These are phyloP conservation scores for Venturia canescens DNA, from an alignment of 1,140 invertebrate genomes.

Conservation along the genomic window DNA sequence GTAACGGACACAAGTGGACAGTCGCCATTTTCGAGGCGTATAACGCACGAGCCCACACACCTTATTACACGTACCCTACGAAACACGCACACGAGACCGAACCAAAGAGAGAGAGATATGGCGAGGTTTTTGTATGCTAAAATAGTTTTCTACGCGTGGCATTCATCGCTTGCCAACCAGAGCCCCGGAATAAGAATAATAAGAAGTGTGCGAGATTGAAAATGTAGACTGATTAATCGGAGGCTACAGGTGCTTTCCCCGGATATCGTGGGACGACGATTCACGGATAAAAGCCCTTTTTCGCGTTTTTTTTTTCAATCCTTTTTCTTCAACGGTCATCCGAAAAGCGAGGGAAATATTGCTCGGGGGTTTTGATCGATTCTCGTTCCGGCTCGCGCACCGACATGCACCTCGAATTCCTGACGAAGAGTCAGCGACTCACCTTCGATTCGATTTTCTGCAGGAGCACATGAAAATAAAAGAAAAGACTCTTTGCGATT, in stretches of 20 bases:
- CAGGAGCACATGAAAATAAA: constrained; percentile 62
- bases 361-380: too few relatives aligned
- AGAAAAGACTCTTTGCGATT: constrained; percentile 38
- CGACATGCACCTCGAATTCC: background rate
- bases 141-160: constrained; percentile 67
- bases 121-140: constrained; percentile 66
- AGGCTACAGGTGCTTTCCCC: constrained; percentile 35
- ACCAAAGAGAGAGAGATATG: constrained; percentile 61
- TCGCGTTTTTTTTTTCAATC: too few relatives aligned
- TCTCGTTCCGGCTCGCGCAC: too few relatives aligned
- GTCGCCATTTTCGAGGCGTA: background rate
- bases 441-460: constrained; percentile 76
- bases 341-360: too few relatives aligned
- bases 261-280: constrained; percentile 42
- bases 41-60: background rate
- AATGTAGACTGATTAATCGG: constrained; percentile 36
- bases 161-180: constrained; percentile 69
- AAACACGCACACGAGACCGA: background rate
- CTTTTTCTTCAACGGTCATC: too few relatives aligned
- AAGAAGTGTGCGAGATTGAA: constrained; percentile 8
- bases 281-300: too few relatives aligned
- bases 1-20: constrained; percentile 4
- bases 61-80: background rate
- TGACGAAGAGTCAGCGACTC: constrained; percentile 54
- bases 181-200: constrained; percentile 14